These are phyloP conservation scores for Oostethus manadensis DNA, from an alignment of 2,113 vertebrate genomes.

Conservation along the genomic window DNA sequence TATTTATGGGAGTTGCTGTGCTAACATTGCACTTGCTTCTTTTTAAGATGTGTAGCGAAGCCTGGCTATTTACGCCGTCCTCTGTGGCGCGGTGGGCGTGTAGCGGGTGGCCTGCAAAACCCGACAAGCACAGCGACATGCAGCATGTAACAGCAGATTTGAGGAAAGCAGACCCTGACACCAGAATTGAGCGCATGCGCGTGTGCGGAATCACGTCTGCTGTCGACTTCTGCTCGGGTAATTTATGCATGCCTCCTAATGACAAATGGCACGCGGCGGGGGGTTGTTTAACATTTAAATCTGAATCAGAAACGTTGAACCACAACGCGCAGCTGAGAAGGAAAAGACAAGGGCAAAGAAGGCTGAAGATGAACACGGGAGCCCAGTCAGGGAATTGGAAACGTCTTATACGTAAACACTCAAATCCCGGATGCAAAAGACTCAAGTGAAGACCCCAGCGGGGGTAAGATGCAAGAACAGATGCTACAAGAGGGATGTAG, in stretches of 20 bases:
- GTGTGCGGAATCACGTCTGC: conserved; percentile 13
- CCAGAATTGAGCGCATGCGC: neutral
- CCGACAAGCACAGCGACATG: no score
- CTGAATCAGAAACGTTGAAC: conserved; percentile 55
- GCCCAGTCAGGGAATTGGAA: conserved; percentile 9
- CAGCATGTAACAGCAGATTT: neutral
- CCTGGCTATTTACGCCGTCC: no score
- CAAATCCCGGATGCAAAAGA: conserved; percentile 14
- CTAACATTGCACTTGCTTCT: neutral
- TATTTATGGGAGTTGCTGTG: no score
- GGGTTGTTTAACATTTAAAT: conserved; percentile 63
- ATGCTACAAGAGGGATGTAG: conserved; percentile 49
- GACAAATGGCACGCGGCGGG: conserved; percentile 61
- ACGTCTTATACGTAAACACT: conserved; percentile 24
- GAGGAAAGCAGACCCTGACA: conserved; percentile 11
- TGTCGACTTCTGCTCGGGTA: conserved; percentile 46
- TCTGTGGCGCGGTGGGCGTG: no score
- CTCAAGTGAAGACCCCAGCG: conserved; percentile 13
- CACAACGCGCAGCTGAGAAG: conserved; percentile 32
- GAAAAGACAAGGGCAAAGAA: conserved; percentile 24
- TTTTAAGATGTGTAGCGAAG: neutral
- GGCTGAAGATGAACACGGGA: conserved; percentile 30
- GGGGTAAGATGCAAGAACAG: conserved; percentile 46
- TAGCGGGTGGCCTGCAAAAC: no score
- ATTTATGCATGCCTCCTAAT: conserved; percentile 57